Evolutionary conservation across 1,140 invertebrate species (phyloP).

Genomic region (Drosophila saltans): DNA sequence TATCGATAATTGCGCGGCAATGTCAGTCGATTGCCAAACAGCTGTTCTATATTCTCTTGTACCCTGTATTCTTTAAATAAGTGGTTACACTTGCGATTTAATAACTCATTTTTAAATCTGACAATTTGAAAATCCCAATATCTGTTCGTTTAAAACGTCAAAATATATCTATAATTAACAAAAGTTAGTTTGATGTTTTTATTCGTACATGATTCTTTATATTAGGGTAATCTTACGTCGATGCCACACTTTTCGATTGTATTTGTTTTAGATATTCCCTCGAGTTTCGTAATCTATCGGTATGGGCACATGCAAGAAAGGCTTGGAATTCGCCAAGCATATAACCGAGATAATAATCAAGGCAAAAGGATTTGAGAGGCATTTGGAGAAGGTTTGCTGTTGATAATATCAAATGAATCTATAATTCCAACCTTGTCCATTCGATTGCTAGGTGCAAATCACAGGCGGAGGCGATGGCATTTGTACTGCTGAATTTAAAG

Average conservation of each 20-base stretch:
- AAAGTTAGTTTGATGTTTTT: too few relatives aligned
- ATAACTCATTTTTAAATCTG: too few relatives aligned
- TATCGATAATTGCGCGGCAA: neutral
- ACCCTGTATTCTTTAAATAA: neutral
- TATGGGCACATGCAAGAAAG: slow-evolving; percentile 73
- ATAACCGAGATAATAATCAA: slow-evolving; percentile 72
- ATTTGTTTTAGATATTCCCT: slow-evolving; percentile 23
- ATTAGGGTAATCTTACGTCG: neutral
- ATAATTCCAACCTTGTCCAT: slow-evolving; percentile 34
- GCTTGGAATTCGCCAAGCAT: slow-evolving; percentile 72
- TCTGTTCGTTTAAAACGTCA: too few relatives aligned
- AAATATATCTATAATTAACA: too few relatives aligned
- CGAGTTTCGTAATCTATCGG: slow-evolving; percentile 33
- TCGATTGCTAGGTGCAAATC: slow-evolving; percentile 86
- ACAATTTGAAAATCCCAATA: too few relatives aligned
- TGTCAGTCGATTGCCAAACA: slow-evolving; percentile 8
- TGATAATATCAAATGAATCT: neutral
- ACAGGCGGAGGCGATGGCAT: slow-evolving; percentile 87
- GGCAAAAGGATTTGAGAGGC: slow-evolving; percentile 65
- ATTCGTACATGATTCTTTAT: too few relatives aligned
- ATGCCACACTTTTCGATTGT: neutral
- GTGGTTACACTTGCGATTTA: neutral
- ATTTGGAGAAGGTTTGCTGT: slow-evolving; percentile 59
- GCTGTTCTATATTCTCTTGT: slow-evolving; percentile 3
- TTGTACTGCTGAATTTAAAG: slow-evolving; percentile 89